Evolutionary conservation across 64 coral and sea anemone genomes (phyloP).

Genomic region (Actinia tenebrosa): DNA sequence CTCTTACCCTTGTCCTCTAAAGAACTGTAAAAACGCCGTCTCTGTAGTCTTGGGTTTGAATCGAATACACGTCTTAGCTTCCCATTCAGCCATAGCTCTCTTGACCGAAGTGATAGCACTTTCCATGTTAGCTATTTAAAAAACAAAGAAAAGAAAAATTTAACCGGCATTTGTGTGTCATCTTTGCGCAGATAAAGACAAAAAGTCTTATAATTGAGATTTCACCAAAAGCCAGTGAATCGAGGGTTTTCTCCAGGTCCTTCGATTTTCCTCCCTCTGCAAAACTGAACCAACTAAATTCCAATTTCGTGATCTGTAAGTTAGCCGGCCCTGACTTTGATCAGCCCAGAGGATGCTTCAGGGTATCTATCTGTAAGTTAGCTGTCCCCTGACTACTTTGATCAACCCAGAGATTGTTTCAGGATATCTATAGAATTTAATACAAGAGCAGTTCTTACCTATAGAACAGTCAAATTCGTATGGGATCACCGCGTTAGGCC

Average conservation of each 20-base stretch:
- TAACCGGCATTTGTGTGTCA: too few relatives aligned
- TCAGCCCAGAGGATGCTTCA: too few relatives aligned
- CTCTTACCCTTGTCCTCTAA: conserved; percentile 48
- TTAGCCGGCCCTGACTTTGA: too few relatives aligned
- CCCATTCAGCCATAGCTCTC: conserved; percentile 51
- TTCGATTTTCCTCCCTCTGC: too few relatives aligned
- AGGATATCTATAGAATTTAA: neutral
- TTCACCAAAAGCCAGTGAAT: too few relatives aligned
- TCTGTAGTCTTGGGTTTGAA: conserved; percentile 40
- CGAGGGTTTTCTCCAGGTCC: neutral
- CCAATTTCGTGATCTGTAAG: too few relatives aligned
- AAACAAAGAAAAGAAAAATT: neutral
- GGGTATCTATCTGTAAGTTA: too few relatives aligned
- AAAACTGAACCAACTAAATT: too few relatives aligned
- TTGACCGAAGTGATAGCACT: conserved; percentile 14
- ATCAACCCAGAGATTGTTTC: neutral
- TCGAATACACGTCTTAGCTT: conserved; percentile 53
- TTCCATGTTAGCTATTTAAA: conserved; percentile 47
- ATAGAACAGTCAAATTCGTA: conserved; percentile 74
- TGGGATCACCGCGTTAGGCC: conserved; percentile 58
- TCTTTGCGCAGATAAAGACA: too few relatives aligned
- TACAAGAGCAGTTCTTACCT: conserved; percentile 36
- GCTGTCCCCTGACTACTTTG: neutral
- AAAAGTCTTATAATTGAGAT: too few relatives aligned
- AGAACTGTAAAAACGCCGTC: conserved; percentile 36